These are phyloP conservation scores for Pituophis catenifer DNA, from an alignment of 2,113 vertebrate species.

Conservation along the genomic window DNA sequence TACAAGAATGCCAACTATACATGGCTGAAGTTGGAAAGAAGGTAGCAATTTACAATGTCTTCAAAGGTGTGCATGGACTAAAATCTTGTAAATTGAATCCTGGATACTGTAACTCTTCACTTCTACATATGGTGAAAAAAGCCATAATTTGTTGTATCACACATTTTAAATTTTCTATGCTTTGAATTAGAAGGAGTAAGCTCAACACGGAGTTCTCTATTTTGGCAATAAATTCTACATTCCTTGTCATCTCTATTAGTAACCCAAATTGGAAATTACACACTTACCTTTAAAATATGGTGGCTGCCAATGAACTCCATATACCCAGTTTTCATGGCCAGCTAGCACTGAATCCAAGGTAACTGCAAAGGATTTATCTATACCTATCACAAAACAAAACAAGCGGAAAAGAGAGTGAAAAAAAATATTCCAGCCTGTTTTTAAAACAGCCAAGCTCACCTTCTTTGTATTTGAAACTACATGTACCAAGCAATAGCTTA, in stretches of 20 bases:
- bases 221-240: not conserved
- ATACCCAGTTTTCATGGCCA: slow-evolving; percentile 95
- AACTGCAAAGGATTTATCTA: slow-evolving; percentile 73
- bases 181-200: not conserved
- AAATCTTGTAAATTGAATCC: not conserved
- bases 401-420: slow-evolving; percentile 10
- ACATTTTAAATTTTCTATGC: not conserved
- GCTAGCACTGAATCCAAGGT: slow-evolving; percentile 90
- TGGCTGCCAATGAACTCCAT: slow-evolving; percentile 93
- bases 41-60: not conserved
- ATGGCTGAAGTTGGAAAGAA: not conserved
- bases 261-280: not conserved
- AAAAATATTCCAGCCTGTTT: slow-evolving; percentile 32
- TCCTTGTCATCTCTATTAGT: not conserved
- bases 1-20: not conserved
- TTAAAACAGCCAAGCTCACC: not conserved
- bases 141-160: not conserved
- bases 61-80: not conserved
- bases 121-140: not conserved
- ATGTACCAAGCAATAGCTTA: not conserved
- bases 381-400: slow-evolving; percentile 64
- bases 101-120: not conserved
- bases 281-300: slow-evolving; percentile 78
- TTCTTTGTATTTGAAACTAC: not conserved
- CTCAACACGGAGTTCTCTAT: not conserved